Evolutionary conservation across 2,797 vertebrate species (phyloP), one percentile per base, ranked within the genome.

Genomic region (Trichosurus vulpecula): DNA sequence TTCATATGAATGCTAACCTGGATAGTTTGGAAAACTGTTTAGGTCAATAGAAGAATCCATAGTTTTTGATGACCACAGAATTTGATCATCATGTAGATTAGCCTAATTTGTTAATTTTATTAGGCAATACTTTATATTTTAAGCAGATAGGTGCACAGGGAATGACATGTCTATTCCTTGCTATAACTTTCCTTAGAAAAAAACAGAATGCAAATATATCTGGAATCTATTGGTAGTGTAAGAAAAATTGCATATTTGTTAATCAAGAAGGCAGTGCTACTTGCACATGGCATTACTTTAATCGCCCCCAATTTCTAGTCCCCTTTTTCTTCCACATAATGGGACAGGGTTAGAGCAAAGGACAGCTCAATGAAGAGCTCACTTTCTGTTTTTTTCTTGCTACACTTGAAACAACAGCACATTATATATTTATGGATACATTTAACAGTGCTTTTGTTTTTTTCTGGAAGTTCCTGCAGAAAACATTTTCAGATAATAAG

Each of bases 181-280:
- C 95, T 89, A 94, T 91, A 94, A 98, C 97, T 98, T 97, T 87
- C 25, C 25, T 87, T 95, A 97, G 97, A 97, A 98, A 87, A 98
- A 98, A 98, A 98, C 97, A 98, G 98, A 98, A 97, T 96, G 54
- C 2, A 91, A 98, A 97, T 97, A 94, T 95, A 92, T 97, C 95
- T 94, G 98, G 97, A 97, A 94, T 89, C 97, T 96, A 96, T 30
- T 93, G 97, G 97, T 97, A 98, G 98, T 97, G 97, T 98, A 96
- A 98, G 97, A 97, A 98, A 87, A 98, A 98, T 54, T 98, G 98
- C 98, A 98, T 98, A 87, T 87, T 87, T 92, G 27, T 96, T 98
- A 97, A 96, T 98, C 95, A 97, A 98, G 98, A 98, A 98, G 98
- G 98, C 98, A 98, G 97, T 0, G 96, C 96, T 96, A 98, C 19